These are phyloP conservation scores for Lipotes vexillifer DNA, from an alignment of 2,113 vertebrate genomes.

Conservation along the genomic window DNA sequence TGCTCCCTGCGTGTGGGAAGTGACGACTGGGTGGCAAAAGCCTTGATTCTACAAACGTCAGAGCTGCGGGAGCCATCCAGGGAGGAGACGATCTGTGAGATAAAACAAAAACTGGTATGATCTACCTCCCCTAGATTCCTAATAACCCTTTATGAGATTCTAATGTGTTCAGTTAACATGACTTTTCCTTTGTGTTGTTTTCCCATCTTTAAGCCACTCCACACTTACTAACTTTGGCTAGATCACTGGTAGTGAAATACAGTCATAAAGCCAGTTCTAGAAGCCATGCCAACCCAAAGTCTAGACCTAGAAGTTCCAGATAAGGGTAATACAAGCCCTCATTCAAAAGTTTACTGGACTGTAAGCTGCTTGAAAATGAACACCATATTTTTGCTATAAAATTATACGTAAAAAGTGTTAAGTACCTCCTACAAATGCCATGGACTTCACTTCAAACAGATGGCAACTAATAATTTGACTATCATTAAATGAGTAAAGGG, in stretches of 20 bases:
- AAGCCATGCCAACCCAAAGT: constrained; percentile 45
- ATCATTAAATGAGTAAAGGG: constrained; percentile 20
- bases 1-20: neutral
- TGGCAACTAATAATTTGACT: constrained; percentile 40
- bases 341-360: constrained; percentile 53
- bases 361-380: constrained; percentile 63
- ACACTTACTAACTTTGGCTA: neutral
- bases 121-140: neutral
- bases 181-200: neutral
- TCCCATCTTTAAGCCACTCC: constrained; percentile 15
- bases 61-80: neutral
- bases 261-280: constrained; percentile 30
- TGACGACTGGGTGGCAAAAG: neutral
- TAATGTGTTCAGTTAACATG: neutral
- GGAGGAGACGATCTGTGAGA: neutral
- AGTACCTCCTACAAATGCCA: constrained; percentile 47
- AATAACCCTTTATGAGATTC: constrained; percentile 14
- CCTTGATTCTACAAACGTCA: constrained; percentile 35
- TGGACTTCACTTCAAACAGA: constrained; percentile 37
- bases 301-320: constrained; percentile 53
- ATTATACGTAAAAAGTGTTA: constrained; percentile 58
- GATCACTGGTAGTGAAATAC: neutral
- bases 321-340: constrained; percentile 43
- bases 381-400: constrained; percentile 69
- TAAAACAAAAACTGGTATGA: constrained; percentile 9